phyloP scores from a whole-genome alignment of 2,113 vertebrate species.

The Scomber japonicus region DNA sequence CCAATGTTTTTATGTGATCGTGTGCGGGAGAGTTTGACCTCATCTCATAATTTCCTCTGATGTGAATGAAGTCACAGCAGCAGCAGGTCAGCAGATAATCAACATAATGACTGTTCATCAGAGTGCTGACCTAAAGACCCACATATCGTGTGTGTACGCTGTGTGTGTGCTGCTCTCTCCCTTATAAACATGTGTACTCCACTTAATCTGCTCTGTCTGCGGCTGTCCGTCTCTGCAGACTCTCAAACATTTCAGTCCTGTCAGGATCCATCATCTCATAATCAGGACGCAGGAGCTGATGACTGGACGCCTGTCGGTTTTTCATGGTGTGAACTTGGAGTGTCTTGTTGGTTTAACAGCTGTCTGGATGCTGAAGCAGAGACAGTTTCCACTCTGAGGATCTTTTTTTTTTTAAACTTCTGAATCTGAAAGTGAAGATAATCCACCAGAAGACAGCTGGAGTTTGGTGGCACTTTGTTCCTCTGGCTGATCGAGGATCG shows the following conservation, averaged over 20 bases:
- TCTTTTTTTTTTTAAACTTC: too few relatives aligned
- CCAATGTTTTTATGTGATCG: neutral
- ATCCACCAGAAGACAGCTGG: neutral
- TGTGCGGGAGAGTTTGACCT: constrained; percentile 2
- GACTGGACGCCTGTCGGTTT: too few relatives aligned
- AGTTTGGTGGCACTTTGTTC: neutral
- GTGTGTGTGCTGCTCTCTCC: neutral
- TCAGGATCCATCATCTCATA: neutral
- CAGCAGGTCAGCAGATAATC: constrained; percentile 51
- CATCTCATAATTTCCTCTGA: constrained; percentile 17
- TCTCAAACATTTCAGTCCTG: neutral
- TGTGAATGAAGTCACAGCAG: constrained; percentile 10
- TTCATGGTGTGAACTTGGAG: too few relatives aligned
- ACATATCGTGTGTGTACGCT: neutral
- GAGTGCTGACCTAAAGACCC: constrained; percentile 53
- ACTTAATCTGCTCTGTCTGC: neutral
- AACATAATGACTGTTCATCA: constrained; percentile 42
- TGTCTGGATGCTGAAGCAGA: too few relatives aligned
- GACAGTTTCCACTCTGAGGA: too few relatives aligned
- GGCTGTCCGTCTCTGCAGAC: neutral
- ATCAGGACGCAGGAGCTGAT: neutral
- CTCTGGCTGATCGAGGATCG: neutral
- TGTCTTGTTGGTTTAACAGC: too few relatives aligned
- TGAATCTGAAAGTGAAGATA: too few relatives aligned
- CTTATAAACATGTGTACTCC: constrained; percentile 35